Evolutionary conservation across 2,888 invertebrate genomes (phyloP), one percentile per base, ranked within the genome.

Genomic region (Hipparchia semele): DNA sequence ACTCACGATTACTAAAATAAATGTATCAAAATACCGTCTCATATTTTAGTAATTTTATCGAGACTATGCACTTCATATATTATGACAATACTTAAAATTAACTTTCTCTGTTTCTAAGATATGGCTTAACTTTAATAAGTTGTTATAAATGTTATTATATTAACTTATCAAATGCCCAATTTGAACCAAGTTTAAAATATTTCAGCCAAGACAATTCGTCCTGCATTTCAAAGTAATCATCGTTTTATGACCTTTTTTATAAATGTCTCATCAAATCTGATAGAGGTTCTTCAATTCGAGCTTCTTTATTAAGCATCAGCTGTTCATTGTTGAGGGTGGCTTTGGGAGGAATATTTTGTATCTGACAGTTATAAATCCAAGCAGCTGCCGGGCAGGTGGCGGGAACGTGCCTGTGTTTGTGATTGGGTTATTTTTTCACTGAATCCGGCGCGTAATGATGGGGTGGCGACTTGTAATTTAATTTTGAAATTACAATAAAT

Each of bases 381-480:
- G 83, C 92, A 93, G 90, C 91, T 92, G 92, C 84, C 84, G 75
- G 84, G 87, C 92, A 92, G 92, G 91, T 92, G 92, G 82, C 74
- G 74, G 83, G 87, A 84, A 83, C 89, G 92, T 91, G 91, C 89
- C 84, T 71, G 82, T 80, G 84, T 84, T 84, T 86, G 85, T 76
- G 76, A 80, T 80, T 80, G 78, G 78, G 71, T 75, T 77, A 78
- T 79, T 79, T 80, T 80, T 80, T 80, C 77, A 72, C 74, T 72
- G 74, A 73, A 75, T 74, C 68, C 77, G 79, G 59, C 39, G 9
- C 72, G 58, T 78, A 76, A 78, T 77, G 80, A 79, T 71, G 75
- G 78, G 78, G 78, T 76, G 73, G 72, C 68, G 69, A 74, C 64
- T 76, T 81, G 82, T 81, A 84, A 81, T 83, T 84, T 81, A 80